A percentile compares a stretch with the other conserved stretches of the same genome.
phyloP scores from a whole-genome alignment of 2,888 invertebrate species.

The Aporophyla lueneburgensis region DNA sequence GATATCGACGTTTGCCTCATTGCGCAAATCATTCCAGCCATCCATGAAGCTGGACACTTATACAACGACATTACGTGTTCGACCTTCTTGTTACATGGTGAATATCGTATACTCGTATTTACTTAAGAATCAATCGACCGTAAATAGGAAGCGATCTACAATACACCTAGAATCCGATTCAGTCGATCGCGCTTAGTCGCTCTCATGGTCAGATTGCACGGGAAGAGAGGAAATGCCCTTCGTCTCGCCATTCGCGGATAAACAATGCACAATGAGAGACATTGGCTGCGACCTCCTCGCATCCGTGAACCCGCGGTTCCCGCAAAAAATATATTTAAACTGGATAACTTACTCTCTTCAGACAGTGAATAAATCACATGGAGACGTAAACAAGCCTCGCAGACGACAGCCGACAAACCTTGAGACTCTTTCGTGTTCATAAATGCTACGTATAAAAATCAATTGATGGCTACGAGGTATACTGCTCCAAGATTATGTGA shows the following conservation, averaged over 20 bases:
- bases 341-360: slow-evolving; percentile 50
- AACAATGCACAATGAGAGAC: slow-evolving; percentile 87
- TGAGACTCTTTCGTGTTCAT: slow-evolving; percentile 70
- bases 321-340: slow-evolving; percentile 44
- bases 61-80: slow-evolving; percentile 60
- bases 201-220: slow-evolving; percentile 80
- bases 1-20: slow-evolving; percentile 35
- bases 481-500: slow-evolving; percentile 50
- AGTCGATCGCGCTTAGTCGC: slow-evolving; percentile 73
- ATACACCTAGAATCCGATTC: slow-evolving; percentile 66
- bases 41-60: slow-evolving; percentile 57
- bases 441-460: slow-evolving; percentile 72
- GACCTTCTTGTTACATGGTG: slow-evolving; percentile 60
- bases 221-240: slow-evolving; percentile 88
- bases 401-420: slow-evolving; percentile 68
- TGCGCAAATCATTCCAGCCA: slow-evolving; percentile 49
- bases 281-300: slow-evolving; percentile 82
- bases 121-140: slow-evolving; percentile 57
- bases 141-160: slow-evolving; percentile 70
- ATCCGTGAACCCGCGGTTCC: slow-evolving; percentile 78
- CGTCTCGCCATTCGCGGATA: slow-evolving; percentile 78
- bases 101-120: slow-evolving; percentile 52
- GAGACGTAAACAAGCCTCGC: slow-evolving; percentile 67
- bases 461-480: slow-evolving; percentile 68
- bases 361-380: slow-evolving; percentile 53